A percentile compares a stretch with the other conserved stretches of the same genome.
phyloP scores from a whole-genome alignment of 2,888 invertebrate genomes.

The Apotomis betuletana region DNA sequence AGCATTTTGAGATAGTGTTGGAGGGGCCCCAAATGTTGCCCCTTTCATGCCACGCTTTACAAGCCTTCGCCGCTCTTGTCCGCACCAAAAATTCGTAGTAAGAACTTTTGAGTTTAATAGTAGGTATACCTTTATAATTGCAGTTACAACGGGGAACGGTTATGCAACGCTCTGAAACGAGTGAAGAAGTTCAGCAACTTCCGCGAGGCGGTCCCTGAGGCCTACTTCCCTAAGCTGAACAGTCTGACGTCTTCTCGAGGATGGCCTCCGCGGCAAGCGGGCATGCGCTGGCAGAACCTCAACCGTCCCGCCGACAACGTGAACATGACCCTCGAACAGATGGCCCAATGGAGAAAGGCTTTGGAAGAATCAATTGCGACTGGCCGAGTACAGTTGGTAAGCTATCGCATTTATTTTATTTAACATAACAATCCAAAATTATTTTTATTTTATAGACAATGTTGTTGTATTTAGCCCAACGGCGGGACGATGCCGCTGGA shows the following conservation, averaged over 20 bases:
- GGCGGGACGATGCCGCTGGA: slow-evolving; percentile 79
- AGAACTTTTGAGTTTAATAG: background rate
- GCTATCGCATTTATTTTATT: slow-evolving; percentile 44
- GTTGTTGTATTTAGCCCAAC: slow-evolving; percentile 63
- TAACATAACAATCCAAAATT: too few species aligned
- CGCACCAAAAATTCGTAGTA: too few species aligned
- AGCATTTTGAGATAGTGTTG: too few species aligned
- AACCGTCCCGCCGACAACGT: slow-evolving; percentile 86
- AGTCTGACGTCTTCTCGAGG: slow-evolving; percentile 87
- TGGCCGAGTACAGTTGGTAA: slow-evolving; percentile 85
- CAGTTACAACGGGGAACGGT: slow-evolving; percentile 90
- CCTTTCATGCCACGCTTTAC: too few species aligned
- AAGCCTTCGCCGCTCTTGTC: too few species aligned
- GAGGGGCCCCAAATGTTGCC: too few species aligned
- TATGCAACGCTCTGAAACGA: slow-evolving; percentile 87
- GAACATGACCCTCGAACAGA: slow-evolving; percentile 84
- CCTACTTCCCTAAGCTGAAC: slow-evolving; percentile 92
- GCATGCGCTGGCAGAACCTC: slow-evolving; percentile 85
- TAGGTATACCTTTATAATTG: slow-evolving; percentile 5
- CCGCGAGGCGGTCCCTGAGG: slow-evolving; percentile 88
- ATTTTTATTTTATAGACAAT: background rate
- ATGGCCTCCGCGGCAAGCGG: slow-evolving; percentile 88
- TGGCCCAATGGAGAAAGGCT: slow-evolving; percentile 90
- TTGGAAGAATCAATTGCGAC: slow-evolving; percentile 89
- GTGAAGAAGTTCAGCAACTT: slow-evolving; percentile 86